Percentiles rank a stretch among this genome's conserved stretches.
Conservation (phyloP, 2,888 invertebrate genomes). For the Steinernema scapterisci region DNA sequence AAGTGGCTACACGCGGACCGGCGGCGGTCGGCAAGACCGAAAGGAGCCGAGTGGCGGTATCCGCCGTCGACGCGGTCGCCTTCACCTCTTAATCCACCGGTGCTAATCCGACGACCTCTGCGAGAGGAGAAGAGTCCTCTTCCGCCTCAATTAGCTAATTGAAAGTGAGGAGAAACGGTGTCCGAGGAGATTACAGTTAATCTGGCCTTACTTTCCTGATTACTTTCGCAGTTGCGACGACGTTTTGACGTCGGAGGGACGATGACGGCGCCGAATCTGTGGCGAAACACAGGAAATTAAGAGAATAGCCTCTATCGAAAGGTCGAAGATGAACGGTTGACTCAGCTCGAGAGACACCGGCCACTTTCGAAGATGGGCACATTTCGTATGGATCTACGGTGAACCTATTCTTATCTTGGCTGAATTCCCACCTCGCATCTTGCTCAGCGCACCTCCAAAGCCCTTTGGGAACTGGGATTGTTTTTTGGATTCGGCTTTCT, state of each 20-base stretch:
- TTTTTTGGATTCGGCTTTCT: too few species aligned
- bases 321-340: too few species aligned
- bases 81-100: slow-evolving; percentile 18
- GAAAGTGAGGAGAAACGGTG: neutral
- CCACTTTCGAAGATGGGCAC: too few species aligned
- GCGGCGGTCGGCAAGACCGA: neutral
- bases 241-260: too few species aligned
- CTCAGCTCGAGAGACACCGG: too few species aligned
- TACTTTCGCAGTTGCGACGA: neutral
- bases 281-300: neutral
- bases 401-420: too few species aligned
- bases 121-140: neutral
- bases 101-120: slow-evolving; percentile 26
- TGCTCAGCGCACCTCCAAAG: too few species aligned
- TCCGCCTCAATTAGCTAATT: slow-evolving; percentile 24
- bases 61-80: neutral
- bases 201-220: neutral
- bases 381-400: too few species aligned
- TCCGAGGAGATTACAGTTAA: slow-evolving; percentile 18
- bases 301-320: neutral
- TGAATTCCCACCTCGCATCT: too few species aligned
- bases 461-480: too few species aligned
- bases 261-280: neutral
- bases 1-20: too few species aligned
- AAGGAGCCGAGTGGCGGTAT: slow-evolving; percentile 13